Percentiles rank a stretch among this genome's conserved stretches.
These are phyloP conservation scores for Phalanger gymnotis DNA, from an alignment of 2,797 vertebrate genomes.

Conservation along the genomic window DNA sequence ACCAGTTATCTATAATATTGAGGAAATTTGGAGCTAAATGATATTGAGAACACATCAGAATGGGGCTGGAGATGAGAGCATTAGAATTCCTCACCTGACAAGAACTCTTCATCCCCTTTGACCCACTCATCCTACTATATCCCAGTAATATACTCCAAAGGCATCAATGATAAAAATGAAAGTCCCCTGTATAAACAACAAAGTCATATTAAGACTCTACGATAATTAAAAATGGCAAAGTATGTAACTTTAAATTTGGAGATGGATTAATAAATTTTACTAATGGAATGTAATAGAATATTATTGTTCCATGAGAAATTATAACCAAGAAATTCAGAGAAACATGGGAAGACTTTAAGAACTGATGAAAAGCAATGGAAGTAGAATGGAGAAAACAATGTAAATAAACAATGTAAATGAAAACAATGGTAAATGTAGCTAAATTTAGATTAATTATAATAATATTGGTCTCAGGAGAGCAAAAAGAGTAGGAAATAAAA, in stretches of 20 bases:
- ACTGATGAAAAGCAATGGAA: background rate
- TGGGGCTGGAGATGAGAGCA: background rate
- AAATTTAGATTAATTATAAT: background rate
- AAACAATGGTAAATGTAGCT: background rate
- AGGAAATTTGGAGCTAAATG: background rate
- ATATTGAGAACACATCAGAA: background rate
- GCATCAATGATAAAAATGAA: background rate
- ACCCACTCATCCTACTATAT: background rate
- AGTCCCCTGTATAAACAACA: background rate
- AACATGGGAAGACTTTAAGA: background rate
- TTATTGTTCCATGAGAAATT: background rate
- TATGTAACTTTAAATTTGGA: background rate
- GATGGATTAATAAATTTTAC: background rate
- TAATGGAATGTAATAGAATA: background rate
- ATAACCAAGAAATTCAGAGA: background rate
- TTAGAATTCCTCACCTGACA: background rate
- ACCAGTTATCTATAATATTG: background rate
- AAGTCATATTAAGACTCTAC: background rate
- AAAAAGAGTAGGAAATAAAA: background rate
- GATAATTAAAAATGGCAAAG: background rate
- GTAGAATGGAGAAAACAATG: background rate
- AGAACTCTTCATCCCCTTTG: background rate
- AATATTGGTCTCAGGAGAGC: background rate
- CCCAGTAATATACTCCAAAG: background rate
- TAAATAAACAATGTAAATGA: background rate